Evolutionary conservation across 2,113 vertebrate genomes (phyloP).

Genomic region (Isurus oxyrinchus): DNA sequence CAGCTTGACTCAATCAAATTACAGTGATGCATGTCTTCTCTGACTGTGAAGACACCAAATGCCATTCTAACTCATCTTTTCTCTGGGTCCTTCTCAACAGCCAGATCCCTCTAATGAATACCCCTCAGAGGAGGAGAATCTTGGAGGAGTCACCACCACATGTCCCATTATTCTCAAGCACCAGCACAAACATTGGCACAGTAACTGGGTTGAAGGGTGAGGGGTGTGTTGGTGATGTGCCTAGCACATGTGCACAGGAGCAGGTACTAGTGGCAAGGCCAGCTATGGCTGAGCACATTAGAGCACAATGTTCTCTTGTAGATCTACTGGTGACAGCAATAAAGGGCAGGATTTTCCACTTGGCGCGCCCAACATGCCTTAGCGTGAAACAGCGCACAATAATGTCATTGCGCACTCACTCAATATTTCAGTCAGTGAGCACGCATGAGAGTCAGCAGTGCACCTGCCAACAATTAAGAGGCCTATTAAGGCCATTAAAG

Average conservation of each 20-base stretch:
- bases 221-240: neutral
- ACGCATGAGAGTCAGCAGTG: no score
- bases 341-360: no score
- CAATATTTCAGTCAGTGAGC: no score
- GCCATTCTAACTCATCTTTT: neutral
- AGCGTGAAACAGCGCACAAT: no score
- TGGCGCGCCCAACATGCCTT: no score
- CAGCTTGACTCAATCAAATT: neutral
- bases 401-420: no score
- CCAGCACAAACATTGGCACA: neutral
- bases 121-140: neutral
- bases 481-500: no score
- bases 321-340: neutral
- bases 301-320: neutral
- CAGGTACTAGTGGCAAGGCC: neutral
- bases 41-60: neutral
- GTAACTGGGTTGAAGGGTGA: neutral
- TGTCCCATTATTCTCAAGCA: neutral
- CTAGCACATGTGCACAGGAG: neutral
- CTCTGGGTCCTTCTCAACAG: neutral
- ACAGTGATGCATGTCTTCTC: neutral
- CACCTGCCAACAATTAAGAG: no score
- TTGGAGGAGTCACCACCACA: neutral
- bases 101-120: neutral
- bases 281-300: neutral